Base-by-base conservation (phyloP, 2,888 invertebrate genomes). In the Iselma pallidipennis region DNA sequence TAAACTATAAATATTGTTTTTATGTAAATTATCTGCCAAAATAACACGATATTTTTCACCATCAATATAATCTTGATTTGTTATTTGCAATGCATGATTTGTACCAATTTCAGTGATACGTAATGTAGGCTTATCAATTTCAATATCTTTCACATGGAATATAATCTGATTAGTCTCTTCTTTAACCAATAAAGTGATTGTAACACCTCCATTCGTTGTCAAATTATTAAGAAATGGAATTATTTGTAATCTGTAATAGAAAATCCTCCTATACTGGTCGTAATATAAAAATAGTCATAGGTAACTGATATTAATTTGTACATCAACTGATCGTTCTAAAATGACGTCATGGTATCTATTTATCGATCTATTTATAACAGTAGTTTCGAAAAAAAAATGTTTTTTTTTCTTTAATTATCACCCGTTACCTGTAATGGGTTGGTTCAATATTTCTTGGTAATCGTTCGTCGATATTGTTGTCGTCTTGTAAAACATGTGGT, bases 81-180 rank as follows among this genome's bases (percentile, higher is more conserved):
- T 58, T 14, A 86, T 71, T 4, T 80, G 78, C 14, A 85, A 74
- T 66, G 79, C 77, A 33, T 76, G 63, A 56, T 66, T 65, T 28
- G 61, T 52, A 54, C 48, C 23, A 23, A 50, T 57, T 2, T 67
- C 62, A 45, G 64, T 74, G 12, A 82, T 65, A 21, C 61, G 72
- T 21, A 82, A 74, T 54, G 76, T 81, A 74, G 72, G 72, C 65
- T 79, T 69, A 48, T 79, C 73, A 37, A 85, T 78, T 10, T 71
- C 73, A n/a, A 86, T 76, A 52, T 83, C 81, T 56, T 80, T 79
- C 1, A 81, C 74, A 66, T 85, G 81, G 48, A 86, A 75, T 4
- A 80, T 75, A 14, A 86, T 81, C 51, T 80, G 78, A 59, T 80
- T 78, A 1, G 84, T 84, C 2, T 79, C 72, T 61, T 80, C 75